phyloP scores from a whole-genome alignment of 2,113 vertebrate species.

The Paratilapia polleni region DNA sequence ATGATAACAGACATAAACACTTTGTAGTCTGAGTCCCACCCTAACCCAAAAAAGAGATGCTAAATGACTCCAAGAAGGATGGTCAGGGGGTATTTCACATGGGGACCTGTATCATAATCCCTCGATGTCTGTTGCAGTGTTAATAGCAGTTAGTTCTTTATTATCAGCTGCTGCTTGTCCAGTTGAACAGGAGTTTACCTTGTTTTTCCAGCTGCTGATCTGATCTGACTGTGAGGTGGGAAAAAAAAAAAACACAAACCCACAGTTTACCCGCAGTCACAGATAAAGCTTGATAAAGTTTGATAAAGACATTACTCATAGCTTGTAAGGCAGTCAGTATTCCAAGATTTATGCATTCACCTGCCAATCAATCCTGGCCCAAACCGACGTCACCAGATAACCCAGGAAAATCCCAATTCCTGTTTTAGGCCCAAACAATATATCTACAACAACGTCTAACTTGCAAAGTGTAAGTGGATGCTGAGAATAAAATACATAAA shows the following conservation, averaged over 20 bases:
- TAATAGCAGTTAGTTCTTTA: not conserved
- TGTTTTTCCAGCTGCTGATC: not conserved
- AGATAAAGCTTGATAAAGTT: too few relatives aligned
- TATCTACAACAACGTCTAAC: fast-evolving
- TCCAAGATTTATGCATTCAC: not conserved
- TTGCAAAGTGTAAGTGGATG: not conserved
- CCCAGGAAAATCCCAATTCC: conserved; percentile 24
- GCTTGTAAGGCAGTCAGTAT: not conserved
- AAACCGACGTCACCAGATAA: not conserved
- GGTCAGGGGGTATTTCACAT: not conserved
- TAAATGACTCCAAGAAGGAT: not conserved
- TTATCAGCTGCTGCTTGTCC: not conserved
- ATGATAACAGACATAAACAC: not conserved
- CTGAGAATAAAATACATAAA: too few relatives aligned
- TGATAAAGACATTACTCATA: not conserved
- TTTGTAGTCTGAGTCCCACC: not conserved
- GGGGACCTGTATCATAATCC: fast-evolving
- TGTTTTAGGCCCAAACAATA: not conserved
- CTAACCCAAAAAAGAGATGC: not conserved
- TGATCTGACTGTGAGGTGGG: not conserved
- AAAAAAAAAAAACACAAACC: not conserved
- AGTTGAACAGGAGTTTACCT: not conserved
- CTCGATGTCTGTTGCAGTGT: not conserved
- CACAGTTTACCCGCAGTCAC: not conserved
- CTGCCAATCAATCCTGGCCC: not conserved